Base-by-base conservation (phyloP, 1,140 invertebrate genomes). In the Rhagoletis pomonella region DNA sequence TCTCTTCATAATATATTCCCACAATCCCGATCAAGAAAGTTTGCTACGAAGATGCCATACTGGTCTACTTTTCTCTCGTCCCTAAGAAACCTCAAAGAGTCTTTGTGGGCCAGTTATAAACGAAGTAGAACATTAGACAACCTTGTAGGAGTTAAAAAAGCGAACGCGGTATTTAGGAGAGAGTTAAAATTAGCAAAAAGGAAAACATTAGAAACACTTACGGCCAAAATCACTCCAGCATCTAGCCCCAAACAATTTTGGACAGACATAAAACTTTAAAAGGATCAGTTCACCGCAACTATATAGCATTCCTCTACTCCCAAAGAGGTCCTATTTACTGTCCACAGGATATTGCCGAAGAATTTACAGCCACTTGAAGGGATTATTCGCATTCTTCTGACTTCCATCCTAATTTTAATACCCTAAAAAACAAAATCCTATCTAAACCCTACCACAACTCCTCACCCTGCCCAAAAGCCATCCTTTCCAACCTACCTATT, bases 101-200 rank as follows among this genome's bases (percentile, higher is more conserved):
- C 29, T 29, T 42, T 73, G 10, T 29, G 44, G 44, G 17, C 67
- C 67, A 12, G 44, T 29, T 29, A 47, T 29, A 17, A 50, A 7
- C 81, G 9, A 50, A 7, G 19, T 47, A 17, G 50, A 47, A 4
- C 9, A 85, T 10, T 85, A 29, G 29, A 29, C 29, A 29, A 29
- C 29, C 29, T 29, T 29, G 29, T 29, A 29, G 29, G 29, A 29
- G 29, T 47, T 50, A 85, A 47, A 50, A 58, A 58, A 85, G 47
- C 44, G 7, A 85, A 85, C 14, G 81, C 81, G 44, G n/a, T 85
- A 19, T 85, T 85, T 58, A 85, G 81, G 50, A 85, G 47, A 58
- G 50, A 50, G 14, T n/a, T 85, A 47, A 85, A 85, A 58, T 10
- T 14, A 50, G 42, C 50, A 55, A 85, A 85, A 85, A 12, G 14